A percentile compares a stretch with the other conserved stretches of the same genome.
Conservation (phyloP, 2,888 invertebrate species). For the Cordilura impudica region DNA sequence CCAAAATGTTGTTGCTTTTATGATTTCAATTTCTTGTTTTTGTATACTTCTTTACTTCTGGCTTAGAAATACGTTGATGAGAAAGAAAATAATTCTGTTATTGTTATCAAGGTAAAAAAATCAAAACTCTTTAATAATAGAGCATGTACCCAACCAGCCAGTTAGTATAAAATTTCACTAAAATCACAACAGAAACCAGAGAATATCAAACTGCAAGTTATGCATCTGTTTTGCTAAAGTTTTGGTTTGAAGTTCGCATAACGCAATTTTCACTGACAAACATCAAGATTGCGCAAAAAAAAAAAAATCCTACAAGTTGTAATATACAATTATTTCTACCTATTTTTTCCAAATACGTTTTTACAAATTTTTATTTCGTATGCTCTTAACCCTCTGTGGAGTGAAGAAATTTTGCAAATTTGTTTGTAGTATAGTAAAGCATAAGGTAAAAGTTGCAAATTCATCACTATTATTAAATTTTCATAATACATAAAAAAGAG, state of each 20-base stretch:
- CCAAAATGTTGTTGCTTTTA: conserved; percentile 44
- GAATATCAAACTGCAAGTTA: conserved; percentile 18
- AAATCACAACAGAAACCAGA: conserved; percentile 24
- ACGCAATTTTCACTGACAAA: conserved; percentile 55
- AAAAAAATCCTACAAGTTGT: conserved; percentile 54
- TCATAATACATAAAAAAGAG: too few relatives aligned
- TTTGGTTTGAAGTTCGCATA: conserved; percentile 42
- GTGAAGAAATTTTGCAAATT: too few relatives aligned
- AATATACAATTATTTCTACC: conserved; percentile 58
- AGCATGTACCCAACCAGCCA: conserved; percentile 35
- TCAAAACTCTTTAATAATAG: conserved; percentile 52
- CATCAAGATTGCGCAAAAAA: conserved; percentile 45
- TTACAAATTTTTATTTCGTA: background rate
- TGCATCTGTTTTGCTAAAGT: conserved; percentile 39
- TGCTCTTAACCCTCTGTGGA: too few relatives aligned
- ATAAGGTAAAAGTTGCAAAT: too few relatives aligned
- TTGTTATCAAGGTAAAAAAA: conserved; percentile 52
- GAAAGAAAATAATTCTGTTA: conserved; percentile 11
- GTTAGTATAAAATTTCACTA: conserved; percentile 35
- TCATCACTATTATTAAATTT: too few relatives aligned
- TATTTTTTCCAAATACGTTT: conserved; percentile 21
- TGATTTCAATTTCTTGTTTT: conserved; percentile 51
- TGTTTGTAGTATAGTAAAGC: too few relatives aligned
- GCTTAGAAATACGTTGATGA: conserved; percentile 31
- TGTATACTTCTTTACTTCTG: background rate